Base-by-base conservation (phyloP, 2,113 vertebrate species). In the Mola mola region DNA sequence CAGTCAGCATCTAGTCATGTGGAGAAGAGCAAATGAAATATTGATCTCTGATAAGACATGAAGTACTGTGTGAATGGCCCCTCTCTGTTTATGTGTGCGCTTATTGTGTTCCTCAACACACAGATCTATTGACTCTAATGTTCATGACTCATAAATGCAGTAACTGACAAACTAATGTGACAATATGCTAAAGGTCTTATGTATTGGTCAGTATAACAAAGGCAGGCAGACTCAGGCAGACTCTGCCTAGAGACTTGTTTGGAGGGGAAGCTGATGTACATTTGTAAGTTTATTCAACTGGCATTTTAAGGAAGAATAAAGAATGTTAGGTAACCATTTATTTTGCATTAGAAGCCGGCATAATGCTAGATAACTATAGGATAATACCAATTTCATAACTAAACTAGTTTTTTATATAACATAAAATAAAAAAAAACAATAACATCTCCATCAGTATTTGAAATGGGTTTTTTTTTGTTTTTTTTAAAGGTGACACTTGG, bases 31-130 rank as follows among this genome's bases (percentile, higher is more conserved):
- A 83, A 88, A 87, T 88, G 75, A 87, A 88, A 85, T 87, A 90
- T 87, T 90, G 88, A 90, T 87, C 79, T 71, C 58, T 83, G 77
- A 88, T 87, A 78, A 72, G 72, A 79, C 72, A 68, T 76, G 77
- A 84, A 87, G 80, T 65, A 72, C 68, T 31, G n/a, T 50, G 68
- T 81, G 31, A 49, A 42, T 19, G 17, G 42, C 51, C 43, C 34
- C 12, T 56, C 71, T 72, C 36, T 42, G 42, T 55, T 17, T 75
- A 19, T 33, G 36, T 71, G 51, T 38, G 51, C 72, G 75, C 62
- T 51, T 60, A 38, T 67, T 55, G 52, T 55, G 52, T 60, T 36
- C 16, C 28, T 50, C 25, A n/a, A 17, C 44, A 70, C 70, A 71
- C 72, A n/a, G n/a, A 70, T 43, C 75, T 78, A 51, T 47, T 28